These are phyloP conservation scores for Tetragonula clypearis DNA, from an alignment of 1,140 invertebrate species.

Conservation along the genomic window DNA sequence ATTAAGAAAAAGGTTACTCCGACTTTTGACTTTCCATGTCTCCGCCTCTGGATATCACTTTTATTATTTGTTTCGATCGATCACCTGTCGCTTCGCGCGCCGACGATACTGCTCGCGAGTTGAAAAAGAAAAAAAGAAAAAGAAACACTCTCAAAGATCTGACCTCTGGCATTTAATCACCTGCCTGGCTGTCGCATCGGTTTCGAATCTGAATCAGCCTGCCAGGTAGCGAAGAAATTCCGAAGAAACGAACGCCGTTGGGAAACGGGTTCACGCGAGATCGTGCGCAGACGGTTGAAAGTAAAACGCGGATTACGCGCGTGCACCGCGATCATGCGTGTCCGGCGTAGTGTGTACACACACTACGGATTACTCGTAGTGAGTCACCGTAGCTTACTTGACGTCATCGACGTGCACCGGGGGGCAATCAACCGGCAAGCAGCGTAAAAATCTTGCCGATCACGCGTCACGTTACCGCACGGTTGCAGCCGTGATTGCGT, in stretches of 20 bases:
- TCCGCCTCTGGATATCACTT: no score
- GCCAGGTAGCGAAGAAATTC: no score
- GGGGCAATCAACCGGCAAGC: slow-evolving; percentile 70
- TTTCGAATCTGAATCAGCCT: neutral
- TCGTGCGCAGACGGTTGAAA: neutral
- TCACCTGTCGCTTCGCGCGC: no score
- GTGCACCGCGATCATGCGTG: slow-evolving; percentile 13
- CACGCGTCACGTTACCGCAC: slow-evolving; percentile 49
- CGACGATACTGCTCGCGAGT: no score
- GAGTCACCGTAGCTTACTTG: slow-evolving; percentile 59
- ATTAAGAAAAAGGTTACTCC: no score
- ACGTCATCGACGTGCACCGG: slow-evolving; percentile 62
- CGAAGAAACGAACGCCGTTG: neutral
- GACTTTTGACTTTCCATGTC: no score
- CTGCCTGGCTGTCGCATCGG: neutral
- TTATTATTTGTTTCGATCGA: no score
- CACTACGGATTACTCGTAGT: slow-evolving; percentile 29
- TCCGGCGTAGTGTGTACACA: slow-evolving; percentile 36
- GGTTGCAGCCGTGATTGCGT: slow-evolving; percentile 36
- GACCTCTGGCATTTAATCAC: no score
- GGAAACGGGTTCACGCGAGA: neutral
- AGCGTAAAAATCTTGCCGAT: slow-evolving; percentile 65
- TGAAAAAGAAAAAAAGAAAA: no score
- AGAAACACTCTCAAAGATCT: no score
- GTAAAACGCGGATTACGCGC: slow-evolving; percentile 39